Evolutionary conservation across 2,888 invertebrate species (phyloP), one percentile per base, ranked within the genome.

Genomic region (Callinectes sapidus): DNA sequence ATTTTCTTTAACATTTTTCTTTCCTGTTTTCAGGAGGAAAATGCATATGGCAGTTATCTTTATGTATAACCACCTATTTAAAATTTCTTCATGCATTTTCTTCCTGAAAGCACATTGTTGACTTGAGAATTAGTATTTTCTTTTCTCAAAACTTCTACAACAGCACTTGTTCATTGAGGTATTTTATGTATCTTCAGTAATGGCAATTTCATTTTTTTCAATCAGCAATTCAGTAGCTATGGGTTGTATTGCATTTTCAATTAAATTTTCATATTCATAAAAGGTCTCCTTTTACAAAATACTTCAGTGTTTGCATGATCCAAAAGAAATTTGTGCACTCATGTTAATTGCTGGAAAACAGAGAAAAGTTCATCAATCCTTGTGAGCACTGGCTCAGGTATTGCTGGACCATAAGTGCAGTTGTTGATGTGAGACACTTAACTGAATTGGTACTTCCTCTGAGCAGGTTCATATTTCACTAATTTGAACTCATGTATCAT

Each of bases 121-220:
- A 86, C 42, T 86, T 13, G 16, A 42, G 23, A 39, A 42, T 35
- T n/a, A n/a, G 18, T 86, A 35, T 86, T 86, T 86, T 42, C 42
- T 86, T 39, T 86, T 86, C 28, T 42, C 16, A 86, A 86, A 86
- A 86, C 32, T 42, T 42, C n/a, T 86, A 88, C 35, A 85, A 85
- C 10, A 88, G 32, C 18, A 16, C 32, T 28, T 88, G 55, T 18
- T 13, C 61, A 71, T 28, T 28, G 71, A 71, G 8, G 23, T 8
- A n/a, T 71, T 28, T 71, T 71, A n/a, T 71, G 23, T 61, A 3
- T 61, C 23, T 61, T 23, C 61, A 13, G 61, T 61, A 23, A 61
- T 71, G 10, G 10, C 71, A 71, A 71, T 10, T 71, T 71, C 8
- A n/a, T 71, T 71, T 71, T 71, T 71, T 71, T 10, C 28, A 8